Evolutionary conservation across 2,888 invertebrate genomes (phyloP).

Genomic region (Odontocolon sp.): DNA sequence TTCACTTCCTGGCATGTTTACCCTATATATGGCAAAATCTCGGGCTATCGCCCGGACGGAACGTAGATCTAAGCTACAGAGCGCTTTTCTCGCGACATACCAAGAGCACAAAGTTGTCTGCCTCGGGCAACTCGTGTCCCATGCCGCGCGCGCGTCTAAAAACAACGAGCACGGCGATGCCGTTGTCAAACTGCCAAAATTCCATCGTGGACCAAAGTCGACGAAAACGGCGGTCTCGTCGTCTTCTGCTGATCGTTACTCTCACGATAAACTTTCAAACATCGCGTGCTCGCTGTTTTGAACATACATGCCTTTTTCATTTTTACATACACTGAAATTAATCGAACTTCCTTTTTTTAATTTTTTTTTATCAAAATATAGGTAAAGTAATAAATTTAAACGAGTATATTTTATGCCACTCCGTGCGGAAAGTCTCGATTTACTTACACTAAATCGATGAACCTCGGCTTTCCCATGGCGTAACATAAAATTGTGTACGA

Average conservation of each 20-base stretch:
- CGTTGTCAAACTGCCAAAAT: conserved; percentile 76
- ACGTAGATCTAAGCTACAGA: conserved; percentile 3
- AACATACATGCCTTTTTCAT: not conserved
- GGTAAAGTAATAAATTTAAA: too few relatives aligned
- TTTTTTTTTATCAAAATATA: too few relatives aligned
- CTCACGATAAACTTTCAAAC: conserved; percentile 7
- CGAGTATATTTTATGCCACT: too few relatives aligned
- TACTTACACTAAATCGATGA: too few relatives aligned
- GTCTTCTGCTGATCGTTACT: not conserved
- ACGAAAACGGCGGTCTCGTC: conserved; percentile 15
- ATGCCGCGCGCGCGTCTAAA: conserved; percentile 67
- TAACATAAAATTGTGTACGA: too few relatives aligned
- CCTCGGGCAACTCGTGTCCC: conserved; percentile 34
- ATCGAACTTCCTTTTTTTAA: too few relatives aligned
- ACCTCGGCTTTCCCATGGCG: too few relatives aligned
- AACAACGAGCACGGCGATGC: conserved; percentile 69
- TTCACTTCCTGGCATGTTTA: too few relatives aligned
- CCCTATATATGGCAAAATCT: too few relatives aligned
- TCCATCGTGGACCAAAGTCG: conserved; percentile 67
- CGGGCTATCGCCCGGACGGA: not conserved
- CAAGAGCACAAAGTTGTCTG: conserved; percentile 8
- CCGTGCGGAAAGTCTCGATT: too few relatives aligned
- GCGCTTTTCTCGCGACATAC: conserved; percentile 34
- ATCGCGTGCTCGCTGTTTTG: conserved; percentile 14
- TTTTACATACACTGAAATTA: too few relatives aligned